These are phyloP conservation scores for Pterois miles DNA, from an alignment of 2,797 vertebrate species.

Conservation along the genomic window DNA sequence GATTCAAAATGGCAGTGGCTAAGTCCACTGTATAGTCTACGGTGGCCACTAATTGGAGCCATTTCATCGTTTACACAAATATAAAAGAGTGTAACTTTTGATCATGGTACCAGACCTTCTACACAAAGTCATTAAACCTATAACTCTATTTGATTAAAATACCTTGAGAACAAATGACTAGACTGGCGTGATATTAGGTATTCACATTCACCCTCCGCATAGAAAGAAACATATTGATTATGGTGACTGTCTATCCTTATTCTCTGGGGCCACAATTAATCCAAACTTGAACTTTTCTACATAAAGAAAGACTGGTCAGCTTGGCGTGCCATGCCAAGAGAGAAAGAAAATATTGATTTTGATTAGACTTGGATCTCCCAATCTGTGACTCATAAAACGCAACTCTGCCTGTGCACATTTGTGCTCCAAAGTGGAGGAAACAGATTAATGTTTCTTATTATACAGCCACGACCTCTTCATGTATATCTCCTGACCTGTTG, in stretches of 20 bases:
- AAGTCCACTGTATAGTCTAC: too few relatives aligned
- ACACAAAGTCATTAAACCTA: background rate
- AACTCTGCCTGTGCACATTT: conserved; percentile 3
- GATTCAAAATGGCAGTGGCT: too few relatives aligned
- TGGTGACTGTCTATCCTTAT: background rate
- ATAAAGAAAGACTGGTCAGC: background rate
- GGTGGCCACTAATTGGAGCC: background rate
- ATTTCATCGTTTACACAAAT: background rate
- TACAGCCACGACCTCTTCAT: background rate
- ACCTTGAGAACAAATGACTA: background rate
- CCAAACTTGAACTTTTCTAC: background rate
- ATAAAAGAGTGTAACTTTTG: background rate
- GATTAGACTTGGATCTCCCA: background rate
- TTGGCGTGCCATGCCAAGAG: background rate
- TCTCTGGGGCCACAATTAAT: background rate
- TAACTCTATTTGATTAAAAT: background rate
- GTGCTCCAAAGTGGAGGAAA: background rate
- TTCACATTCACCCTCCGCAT: background rate
- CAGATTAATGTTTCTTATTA: background rate
- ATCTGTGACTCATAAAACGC: background rate
- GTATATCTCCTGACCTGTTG: background rate
- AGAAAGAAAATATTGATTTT: conserved; percentile 16
- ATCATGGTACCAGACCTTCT: background rate
- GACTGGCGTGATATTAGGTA: background rate
- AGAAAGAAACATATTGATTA: background rate